These are phyloP conservation scores for Drosophila hamatofila DNA, from an alignment of 2,888 invertebrate species.

Conservation along the genomic window DNA sequence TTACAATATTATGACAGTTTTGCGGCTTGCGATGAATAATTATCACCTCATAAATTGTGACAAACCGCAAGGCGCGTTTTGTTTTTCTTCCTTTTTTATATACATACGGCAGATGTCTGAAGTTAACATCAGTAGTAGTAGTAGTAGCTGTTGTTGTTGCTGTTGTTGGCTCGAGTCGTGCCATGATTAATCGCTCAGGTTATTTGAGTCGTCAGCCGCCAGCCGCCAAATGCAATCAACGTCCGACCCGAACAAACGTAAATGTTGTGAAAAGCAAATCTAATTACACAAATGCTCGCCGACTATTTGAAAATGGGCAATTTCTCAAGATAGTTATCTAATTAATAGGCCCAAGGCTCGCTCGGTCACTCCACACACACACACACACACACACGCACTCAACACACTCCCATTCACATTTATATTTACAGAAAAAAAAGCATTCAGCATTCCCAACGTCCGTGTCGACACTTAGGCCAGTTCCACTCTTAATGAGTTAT, in stretches of 20 bases:
- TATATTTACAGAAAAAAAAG: slow-evolving; percentile 23
- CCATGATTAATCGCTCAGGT: slow-evolving; percentile 75
- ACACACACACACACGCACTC: slow-evolving; percentile 14
- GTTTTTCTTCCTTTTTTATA: neutral
- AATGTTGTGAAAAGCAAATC: slow-evolving; percentile 84
- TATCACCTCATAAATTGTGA: slow-evolving; percentile 83
- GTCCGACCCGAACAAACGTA: slow-evolving; percentile 64
- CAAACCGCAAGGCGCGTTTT: slow-evolving; percentile 71
- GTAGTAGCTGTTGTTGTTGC: slow-evolving; percentile 19
- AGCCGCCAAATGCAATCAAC: slow-evolving; percentile 78
- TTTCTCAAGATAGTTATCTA: slow-evolving; percentile 85
- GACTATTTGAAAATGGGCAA: slow-evolving; percentile 85
- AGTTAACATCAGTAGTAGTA: slow-evolving; percentile 28
- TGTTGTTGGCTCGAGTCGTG: slow-evolving; percentile 33
- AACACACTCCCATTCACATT: slow-evolving; percentile 16
- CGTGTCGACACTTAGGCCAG: slow-evolving; percentile 56
- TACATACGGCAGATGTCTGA: slow-evolving; percentile 42
- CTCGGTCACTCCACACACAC: slow-evolving; percentile 23
- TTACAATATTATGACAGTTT: slow-evolving; percentile 81
- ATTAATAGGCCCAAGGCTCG: slow-evolving; percentile 81
- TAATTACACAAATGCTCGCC: slow-evolving; percentile 85
- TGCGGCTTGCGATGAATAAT: slow-evolving; percentile 78
- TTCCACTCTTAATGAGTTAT: slow-evolving; percentile 76
- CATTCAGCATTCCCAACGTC: slow-evolving; percentile 39
- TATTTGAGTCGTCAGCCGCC: slow-evolving; percentile 65